phyloP scores from a whole-genome alignment of 2,797 vertebrate species.

The Myripristis murdjan region DNA sequence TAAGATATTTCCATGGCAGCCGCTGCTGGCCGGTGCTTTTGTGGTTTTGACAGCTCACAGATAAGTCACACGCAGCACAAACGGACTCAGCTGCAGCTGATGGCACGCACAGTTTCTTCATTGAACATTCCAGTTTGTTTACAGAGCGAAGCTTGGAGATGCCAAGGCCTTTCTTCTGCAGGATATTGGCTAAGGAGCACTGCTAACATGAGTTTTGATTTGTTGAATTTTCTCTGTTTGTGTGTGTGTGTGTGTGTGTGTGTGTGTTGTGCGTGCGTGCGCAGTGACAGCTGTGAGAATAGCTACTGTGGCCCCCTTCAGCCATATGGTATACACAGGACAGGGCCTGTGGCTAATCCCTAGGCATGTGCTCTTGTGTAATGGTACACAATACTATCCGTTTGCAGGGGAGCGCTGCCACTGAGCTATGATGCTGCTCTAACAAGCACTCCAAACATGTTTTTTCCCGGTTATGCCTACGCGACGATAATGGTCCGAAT shows the following conservation, averaged over 20 bases:
- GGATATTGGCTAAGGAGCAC: neutral
- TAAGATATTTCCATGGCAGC: neutral
- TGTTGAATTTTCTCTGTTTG: constrained; percentile 35
- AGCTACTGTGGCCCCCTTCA: constrained; percentile 65
- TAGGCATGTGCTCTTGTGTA: constrained; percentile 81
- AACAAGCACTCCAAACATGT: constrained; percentile 10
- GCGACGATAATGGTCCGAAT: neutral
- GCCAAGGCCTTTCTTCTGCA: constrained; percentile 6
- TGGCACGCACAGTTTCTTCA: neutral
- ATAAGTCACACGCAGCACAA: neutral
- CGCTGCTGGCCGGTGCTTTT: neutral
- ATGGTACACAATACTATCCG: constrained; percentile 60
- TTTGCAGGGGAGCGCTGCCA: constrained; percentile 38
- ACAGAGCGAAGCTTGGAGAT: neutral
- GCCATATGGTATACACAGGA: constrained; percentile 65
- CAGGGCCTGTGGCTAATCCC: constrained; percentile 76
- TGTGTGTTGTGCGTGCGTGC: constrained; percentile 58
- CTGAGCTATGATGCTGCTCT: constrained; percentile 26
- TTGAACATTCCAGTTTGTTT: neutral
- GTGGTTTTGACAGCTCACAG: neutral
- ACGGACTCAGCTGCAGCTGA: neutral
- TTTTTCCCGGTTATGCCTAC: constrained; percentile 27
- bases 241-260: constrained; percentile 7
- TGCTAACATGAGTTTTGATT: constrained; percentile 50
- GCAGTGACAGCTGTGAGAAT: constrained; percentile 70